A percentile compares a stretch with the other conserved stretches of the same genome.
These are phyloP conservation scores for Ambastaia sidthimunki DNA, from an alignment of 2,797 vertebrate species.

Conservation along the genomic window DNA sequence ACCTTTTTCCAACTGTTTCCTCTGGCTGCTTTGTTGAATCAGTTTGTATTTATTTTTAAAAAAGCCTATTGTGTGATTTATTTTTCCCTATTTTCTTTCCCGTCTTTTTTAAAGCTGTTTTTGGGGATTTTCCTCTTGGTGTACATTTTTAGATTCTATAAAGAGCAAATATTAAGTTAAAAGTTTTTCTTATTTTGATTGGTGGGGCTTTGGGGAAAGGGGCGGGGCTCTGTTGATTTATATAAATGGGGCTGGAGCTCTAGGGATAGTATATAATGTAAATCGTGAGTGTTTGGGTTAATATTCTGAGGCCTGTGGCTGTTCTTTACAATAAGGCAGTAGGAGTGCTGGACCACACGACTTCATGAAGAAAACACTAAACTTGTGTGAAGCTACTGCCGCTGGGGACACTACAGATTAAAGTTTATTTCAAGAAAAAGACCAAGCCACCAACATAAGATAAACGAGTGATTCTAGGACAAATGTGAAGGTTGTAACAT, in stretches of 20 bases:
- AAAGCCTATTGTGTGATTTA: constrained; percentile 58
- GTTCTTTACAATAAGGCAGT: constrained; percentile 2
- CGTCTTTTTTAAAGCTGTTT: constrained; percentile 57
- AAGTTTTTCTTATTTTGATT: constrained; percentile 51
- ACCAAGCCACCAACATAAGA: not conserved
- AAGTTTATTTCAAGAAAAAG: constrained; percentile 21
- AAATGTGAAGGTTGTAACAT: too few relatives aligned
- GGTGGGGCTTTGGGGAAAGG: constrained; percentile 43
- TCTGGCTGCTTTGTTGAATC: constrained; percentile 74
- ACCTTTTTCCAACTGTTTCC: constrained; percentile 45
- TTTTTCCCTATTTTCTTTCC: too few relatives aligned
- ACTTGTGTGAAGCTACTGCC: constrained; percentile 62
- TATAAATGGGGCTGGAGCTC: constrained; percentile 47
- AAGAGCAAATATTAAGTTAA: constrained; percentile 73
- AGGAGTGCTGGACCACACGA: constrained; percentile 36
- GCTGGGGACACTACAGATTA: constrained; percentile 61
- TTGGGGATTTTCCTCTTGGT: constrained; percentile 69
- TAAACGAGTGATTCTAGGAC: not conserved
- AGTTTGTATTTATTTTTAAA: constrained; percentile 80
- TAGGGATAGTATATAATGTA: constrained; percentile 41
- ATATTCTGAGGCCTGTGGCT: not conserved
- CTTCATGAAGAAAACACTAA: constrained; percentile 58
- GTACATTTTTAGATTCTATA: constrained; percentile 79
- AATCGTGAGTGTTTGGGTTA: constrained; percentile 35
- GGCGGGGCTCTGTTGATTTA: constrained; percentile 42